Percentiles rank a stretch among this genome's conserved stretches.
phyloP scores from a whole-genome alignment of 35 echinoderm and acorn worm species.

The Amphiura filiformis region DNA sequence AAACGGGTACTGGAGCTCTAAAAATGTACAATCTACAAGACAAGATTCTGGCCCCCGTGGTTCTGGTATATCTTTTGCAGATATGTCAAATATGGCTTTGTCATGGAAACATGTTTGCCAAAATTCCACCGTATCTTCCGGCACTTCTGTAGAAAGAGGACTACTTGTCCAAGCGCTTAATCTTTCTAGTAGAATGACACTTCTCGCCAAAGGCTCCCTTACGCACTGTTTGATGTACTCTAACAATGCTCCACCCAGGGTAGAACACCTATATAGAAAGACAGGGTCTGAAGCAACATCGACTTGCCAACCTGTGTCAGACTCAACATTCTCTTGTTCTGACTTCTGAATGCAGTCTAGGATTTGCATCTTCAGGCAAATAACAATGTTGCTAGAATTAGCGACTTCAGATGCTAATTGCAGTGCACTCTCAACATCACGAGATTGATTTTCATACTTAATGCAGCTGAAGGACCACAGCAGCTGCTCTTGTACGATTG shows the following conservation, averaged over 20 bases:
- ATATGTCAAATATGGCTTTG: slow-evolving; percentile 12
- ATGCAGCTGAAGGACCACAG: slow-evolving; percentile 39
- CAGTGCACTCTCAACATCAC: slow-evolving; percentile 6
- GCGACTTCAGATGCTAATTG: background rate
- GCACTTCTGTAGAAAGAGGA: background rate
- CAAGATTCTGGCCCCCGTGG: slow-evolving; percentile 41
- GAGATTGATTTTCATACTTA: slow-evolving; percentile 19
- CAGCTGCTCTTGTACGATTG: slow-evolving; percentile 22
- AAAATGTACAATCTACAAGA: background rate
- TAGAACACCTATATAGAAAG: slow-evolving; percentile 28
- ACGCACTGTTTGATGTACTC: slow-evolving; percentile 26
- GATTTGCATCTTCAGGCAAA: slow-evolving; percentile 9
- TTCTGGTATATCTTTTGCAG: background rate
- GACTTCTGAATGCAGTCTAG: slow-evolving; percentile 12
- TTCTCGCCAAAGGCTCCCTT: slow-evolving; percentile 9
- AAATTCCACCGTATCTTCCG: background rate
- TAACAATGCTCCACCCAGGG: background rate
- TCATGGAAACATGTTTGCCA: slow-evolving; percentile 26
- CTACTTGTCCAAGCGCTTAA: slow-evolving; percentile 19
- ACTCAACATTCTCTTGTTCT: background rate
- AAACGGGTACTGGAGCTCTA: slow-evolving; percentile 13
- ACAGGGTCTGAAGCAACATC: slow-evolving; percentile 22
- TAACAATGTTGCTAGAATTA: slow-evolving; percentile 12
- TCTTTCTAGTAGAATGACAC: slow-evolving; percentile 24
- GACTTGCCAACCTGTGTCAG: slow-evolving; percentile 15